Percentiles rank a stretch among this genome's conserved stretches.
Conservation (phyloP, 2,113 vertebrate genomes). For the Hemichromis elongatus region DNA sequence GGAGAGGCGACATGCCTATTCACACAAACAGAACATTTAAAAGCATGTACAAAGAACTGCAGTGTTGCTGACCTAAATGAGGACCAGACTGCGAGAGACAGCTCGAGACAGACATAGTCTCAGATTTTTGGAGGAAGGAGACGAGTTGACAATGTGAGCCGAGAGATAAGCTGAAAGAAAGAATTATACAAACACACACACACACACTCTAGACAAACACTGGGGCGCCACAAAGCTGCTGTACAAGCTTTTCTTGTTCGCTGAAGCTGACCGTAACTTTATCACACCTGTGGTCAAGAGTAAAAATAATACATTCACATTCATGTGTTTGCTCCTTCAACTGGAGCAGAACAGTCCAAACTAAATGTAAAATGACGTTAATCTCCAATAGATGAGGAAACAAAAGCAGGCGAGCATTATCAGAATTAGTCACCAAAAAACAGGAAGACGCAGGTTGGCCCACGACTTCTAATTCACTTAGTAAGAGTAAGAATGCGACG, state of each 20-base stretch:
- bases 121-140: not conserved
- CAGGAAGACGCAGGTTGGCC: slow-evolving; percentile 3
- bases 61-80: not conserved
- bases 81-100: not conserved
- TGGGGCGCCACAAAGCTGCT: slow-evolving; percentile 15
- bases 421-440: not conserved
- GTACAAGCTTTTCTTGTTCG: slow-evolving; percentile 59
- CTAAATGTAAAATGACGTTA: not conserved
- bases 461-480: not conserved
- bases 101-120: not conserved
- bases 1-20: not conserved
- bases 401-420: not conserved
- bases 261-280: not conserved
- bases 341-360: not conserved
- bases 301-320: not conserved
- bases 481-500: slow-evolving; percentile 38
- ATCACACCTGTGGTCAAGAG: not conserved
- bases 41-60: slow-evolving; percentile 4
- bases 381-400: not conserved
- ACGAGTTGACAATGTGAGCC: not conserved
- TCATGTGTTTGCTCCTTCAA: not conserved
- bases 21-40: not conserved
- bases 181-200: not conserved
- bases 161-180: slow-evolving; percentile 3
- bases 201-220: slow-evolving; percentile 5